Evolutionary conservation across 2,888 invertebrate genomes (phyloP).

Genomic region (Epistrophe eligans): DNA sequence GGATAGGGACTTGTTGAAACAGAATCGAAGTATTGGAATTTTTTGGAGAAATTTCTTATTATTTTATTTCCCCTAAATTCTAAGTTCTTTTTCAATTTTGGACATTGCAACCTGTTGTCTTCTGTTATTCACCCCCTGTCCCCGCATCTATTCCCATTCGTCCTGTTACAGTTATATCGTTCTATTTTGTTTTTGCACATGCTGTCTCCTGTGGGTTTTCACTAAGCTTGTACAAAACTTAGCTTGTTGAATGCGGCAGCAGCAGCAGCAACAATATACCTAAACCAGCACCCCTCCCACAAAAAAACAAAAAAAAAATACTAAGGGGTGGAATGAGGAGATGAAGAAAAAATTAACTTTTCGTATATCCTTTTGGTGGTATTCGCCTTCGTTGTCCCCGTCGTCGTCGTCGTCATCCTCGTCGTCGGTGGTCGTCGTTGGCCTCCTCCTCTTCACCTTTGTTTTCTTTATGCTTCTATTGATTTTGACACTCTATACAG

Average conservation of each 20-base stretch:
- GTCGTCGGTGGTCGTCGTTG: background rate
- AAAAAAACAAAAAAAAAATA: background rate
- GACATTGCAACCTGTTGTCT: constrained; percentile 73
- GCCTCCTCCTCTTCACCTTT: too few species aligned
- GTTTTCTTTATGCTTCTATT: constrained; percentile 46
- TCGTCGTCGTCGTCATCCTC: background rate
- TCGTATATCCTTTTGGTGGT: constrained; percentile 59
- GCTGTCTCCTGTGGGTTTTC: constrained; percentile 56
- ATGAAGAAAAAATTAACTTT: constrained; percentile 47
- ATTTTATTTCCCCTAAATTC: constrained; percentile 20
- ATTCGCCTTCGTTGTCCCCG: constrained; percentile 25
- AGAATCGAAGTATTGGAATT: constrained; percentile 23
- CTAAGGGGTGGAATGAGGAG: constrained; percentile 8
- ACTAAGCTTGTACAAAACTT: constrained; percentile 64
- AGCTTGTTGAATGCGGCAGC: constrained; percentile 68
- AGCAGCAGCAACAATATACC: background rate
- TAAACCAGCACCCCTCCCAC: background rate
- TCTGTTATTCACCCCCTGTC: background rate
- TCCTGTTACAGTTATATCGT: background rate
- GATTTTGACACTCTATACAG: constrained; percentile 61
- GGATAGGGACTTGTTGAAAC: constrained; percentile 50
- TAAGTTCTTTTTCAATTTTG: constrained; percentile 40
- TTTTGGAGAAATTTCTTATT: constrained; percentile 40
- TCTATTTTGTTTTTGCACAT: constrained; percentile 19
- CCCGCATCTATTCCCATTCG: background rate